A percentile compares a stretch with the other conserved stretches of the same genome.
Evolutionary conservation across 2,797 vertebrate species (phyloP).

Genomic region (Pogonophryne albipinna): DNA sequence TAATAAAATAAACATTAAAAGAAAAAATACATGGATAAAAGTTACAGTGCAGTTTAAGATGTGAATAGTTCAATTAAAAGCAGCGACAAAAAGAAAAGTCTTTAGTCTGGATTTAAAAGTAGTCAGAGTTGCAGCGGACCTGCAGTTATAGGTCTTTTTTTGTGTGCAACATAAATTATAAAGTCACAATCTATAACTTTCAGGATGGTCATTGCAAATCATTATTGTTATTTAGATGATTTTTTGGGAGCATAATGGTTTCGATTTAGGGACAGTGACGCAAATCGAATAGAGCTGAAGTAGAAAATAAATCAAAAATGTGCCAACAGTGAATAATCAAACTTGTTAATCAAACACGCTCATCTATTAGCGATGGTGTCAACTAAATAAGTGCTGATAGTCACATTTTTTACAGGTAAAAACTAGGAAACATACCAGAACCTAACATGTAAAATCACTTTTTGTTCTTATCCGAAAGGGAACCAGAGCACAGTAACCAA

Average conservation of each 20-base stretch:
- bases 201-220: neutral
- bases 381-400: neutral
- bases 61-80: no score
- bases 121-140: no score
- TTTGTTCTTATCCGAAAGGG: neutral
- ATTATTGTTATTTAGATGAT: neutral
- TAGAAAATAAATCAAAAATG: no score
- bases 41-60: no score
- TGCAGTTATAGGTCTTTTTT: neutral
- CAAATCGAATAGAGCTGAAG: no score
- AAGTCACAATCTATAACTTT: conserved; percentile 14
- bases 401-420: neutral
- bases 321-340: neutral
- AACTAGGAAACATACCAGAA: neutral
- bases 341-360: neutral
- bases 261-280: neutral
- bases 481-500: neutral
- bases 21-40: no score
- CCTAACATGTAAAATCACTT: neutral
- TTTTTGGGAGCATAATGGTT: neutral
- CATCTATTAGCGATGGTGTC: neutral
- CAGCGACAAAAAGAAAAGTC: no score
- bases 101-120: no score
- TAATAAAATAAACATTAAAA: no score
- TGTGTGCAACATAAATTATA: conserved; percentile 30